Base-by-base conservation (phyloP, 2,113 vertebrate genomes). In the Hirundichthys speculiger region DNA sequence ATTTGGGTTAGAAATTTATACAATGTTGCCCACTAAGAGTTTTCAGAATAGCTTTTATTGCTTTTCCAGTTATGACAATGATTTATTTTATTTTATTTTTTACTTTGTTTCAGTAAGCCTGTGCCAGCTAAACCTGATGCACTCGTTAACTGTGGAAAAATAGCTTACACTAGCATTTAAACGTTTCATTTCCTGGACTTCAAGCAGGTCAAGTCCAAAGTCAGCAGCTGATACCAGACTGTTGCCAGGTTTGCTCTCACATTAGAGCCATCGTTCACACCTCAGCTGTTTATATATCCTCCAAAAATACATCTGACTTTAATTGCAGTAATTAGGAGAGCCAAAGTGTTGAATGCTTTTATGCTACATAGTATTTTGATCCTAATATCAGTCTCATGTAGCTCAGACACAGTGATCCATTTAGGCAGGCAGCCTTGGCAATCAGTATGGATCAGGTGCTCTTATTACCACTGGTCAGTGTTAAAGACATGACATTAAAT, bases 131-230 rank as follows among this genome's bases (percentile, higher is more conserved):
- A 56, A 69, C 43, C 54, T 77, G 68, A 53, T 54, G 21, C 22
- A 16, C 25, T 49, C 39, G 51, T 70, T 65, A 41, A 51, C 40
- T 38, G 14, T 22, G 18, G 39, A 79, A 58, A 59, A 46, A 38
- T 48, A 60, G 27, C 16, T 64, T 71, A 59, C 64, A 77, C 49
- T 57, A 49, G 34, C 42, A 56, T 68, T 67, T 18, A 62, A 45
- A 41, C 45, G 55, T 45, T 58, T 55, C 46, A 30, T 70, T 74
- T 84, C 62, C 50, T 69, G 61, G 38, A 80, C 70, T 70, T 83
- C 13, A 77, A 67, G 73, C 47, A 27, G 40, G 11, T 43, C 43
- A 55, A n/a, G 54, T 74, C 62, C 65, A 74, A 66, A 75, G 66
- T 64, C 74, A 73, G 59, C 54, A 41, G 55, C 8, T 67, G 64